Conservation (phyloP, 2,888 invertebrate species). For the Coenonympha arcania region DNA sequence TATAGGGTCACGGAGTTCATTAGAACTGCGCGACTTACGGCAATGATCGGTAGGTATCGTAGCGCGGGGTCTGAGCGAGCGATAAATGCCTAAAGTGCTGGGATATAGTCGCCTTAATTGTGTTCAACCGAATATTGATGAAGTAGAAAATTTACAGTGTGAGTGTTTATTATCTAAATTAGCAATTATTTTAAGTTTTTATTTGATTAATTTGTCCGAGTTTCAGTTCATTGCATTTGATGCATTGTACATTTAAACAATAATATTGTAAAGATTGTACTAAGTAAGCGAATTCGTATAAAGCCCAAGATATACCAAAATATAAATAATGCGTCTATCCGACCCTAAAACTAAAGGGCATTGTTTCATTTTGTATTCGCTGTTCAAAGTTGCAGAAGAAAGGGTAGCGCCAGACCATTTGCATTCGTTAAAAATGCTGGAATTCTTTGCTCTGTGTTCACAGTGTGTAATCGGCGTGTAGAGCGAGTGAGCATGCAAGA, state of each 20-base stretch:
- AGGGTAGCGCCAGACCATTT: slow-evolving; percentile 68
- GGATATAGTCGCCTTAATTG: no score
- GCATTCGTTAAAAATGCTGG: slow-evolving; percentile 72
- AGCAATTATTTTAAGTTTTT: no score
- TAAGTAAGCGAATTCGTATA: background rate
- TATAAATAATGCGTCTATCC: slow-evolving; percentile 11
- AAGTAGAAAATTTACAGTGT: no score
- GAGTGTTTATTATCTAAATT: no score
- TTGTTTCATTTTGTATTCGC: slow-evolving; percentile 63
- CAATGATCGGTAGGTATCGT: no score
- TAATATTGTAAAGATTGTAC: background rate
- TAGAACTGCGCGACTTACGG: no score
- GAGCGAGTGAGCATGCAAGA: slow-evolving; percentile 28
- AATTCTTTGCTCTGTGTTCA: slow-evolving; percentile 66
- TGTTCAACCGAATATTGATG: no score
- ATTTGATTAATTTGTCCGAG: no score
- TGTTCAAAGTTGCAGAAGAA: slow-evolving; percentile 61
- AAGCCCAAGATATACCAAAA: slow-evolving; percentile 2
- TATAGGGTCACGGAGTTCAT: no score
- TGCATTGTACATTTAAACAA: background rate
- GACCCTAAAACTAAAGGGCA: slow-evolving; percentile 43
- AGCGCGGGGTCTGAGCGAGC: no score
- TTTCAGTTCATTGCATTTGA: background rate
- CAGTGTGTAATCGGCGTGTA: slow-evolving; percentile 60
- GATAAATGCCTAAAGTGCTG: no score